Evolutionary conservation across 2,888 invertebrate species (phyloP).

Genomic region (Ariolimax columbianus): DNA sequence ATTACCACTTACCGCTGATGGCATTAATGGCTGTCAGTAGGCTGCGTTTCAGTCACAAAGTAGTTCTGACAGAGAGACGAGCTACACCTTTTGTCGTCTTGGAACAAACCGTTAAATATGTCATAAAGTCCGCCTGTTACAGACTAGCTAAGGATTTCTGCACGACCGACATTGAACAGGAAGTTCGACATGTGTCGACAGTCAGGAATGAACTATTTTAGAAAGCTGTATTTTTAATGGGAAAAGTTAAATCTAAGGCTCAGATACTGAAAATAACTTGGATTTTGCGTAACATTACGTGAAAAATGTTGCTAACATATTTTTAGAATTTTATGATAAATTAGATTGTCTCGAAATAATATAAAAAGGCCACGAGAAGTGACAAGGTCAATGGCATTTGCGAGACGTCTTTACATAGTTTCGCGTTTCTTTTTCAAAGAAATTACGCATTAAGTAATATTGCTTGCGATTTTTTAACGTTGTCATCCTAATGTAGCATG

Average conservation of each 20-base stretch:
- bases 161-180: slow-evolving; percentile 50
- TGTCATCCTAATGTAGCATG: no score
- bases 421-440: slow-evolving; percentile 18
- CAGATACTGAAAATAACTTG: neutral
- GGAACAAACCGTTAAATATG: neutral
- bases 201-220: neutral
- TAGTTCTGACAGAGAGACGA: no score
- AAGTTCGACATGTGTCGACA: slow-evolving; percentile 42
- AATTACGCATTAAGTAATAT: no score
- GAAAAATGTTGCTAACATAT: no score
- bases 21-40: slow-evolving; percentile 37
- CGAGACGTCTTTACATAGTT: neutral
- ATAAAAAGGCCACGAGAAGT: slow-evolving; percentile 29
- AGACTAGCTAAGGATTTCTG: slow-evolving; percentile 11
- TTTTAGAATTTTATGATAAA: neutral
- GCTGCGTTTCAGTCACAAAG: slow-evolving; percentile 4
- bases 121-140: neutral
- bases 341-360: slow-evolving; percentile 34
- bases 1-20: slow-evolving; percentile 34
- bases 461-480: no score
- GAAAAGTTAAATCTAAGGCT: neutral
- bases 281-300: neutral
- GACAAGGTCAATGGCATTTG: slow-evolving; percentile 16
- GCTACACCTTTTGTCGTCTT: neutral
- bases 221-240: neutral